Evolutionary conservation across 2,888 invertebrate genomes (phyloP).

Genomic region (Amblyjoppa proteus): DNA sequence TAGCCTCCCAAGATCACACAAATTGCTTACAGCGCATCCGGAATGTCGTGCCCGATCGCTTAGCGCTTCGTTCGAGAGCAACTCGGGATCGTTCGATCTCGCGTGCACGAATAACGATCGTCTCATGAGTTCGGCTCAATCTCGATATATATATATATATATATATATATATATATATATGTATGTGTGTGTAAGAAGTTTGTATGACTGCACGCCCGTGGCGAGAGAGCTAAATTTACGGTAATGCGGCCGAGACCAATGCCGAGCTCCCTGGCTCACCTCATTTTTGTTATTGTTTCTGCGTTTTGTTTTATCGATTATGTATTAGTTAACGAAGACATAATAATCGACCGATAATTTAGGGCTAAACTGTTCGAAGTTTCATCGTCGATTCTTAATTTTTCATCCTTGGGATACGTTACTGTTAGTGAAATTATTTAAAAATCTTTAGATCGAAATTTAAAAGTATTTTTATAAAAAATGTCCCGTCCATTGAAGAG

Average conservation of each 20-base stretch:
- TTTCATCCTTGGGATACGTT: not conserved
- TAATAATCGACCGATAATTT: too few species aligned
- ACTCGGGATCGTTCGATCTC: conserved; percentile 14
- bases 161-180: not conserved
- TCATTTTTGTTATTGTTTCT: not conserved
- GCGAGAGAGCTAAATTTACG: conserved; percentile 11
- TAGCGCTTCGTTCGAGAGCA: conserved; percentile 11
- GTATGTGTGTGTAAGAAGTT: not conserved
- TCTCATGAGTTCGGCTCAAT: conserved; percentile 27
- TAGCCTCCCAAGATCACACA: conserved; percentile 78
- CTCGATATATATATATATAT: not conserved
- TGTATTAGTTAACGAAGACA: not conserved
- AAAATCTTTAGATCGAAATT: too few species aligned
- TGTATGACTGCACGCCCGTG: not conserved
- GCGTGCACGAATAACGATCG: conserved; percentile 37
- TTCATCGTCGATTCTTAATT: not conserved
- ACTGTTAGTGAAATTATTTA: too few species aligned
- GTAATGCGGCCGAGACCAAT: not conserved
- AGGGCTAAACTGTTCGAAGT: too few species aligned
- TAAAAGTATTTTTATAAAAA: too few species aligned
- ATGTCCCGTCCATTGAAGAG: too few species aligned
- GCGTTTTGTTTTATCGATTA: not conserved
- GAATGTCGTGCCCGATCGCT: conserved; percentile 71
- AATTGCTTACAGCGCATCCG: conserved; percentile 81
- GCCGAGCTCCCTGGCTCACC: not conserved